Evolutionary conservation across 1,140 invertebrate species (phyloP).

Genomic region (Drosophila melanogaster): DNA sequence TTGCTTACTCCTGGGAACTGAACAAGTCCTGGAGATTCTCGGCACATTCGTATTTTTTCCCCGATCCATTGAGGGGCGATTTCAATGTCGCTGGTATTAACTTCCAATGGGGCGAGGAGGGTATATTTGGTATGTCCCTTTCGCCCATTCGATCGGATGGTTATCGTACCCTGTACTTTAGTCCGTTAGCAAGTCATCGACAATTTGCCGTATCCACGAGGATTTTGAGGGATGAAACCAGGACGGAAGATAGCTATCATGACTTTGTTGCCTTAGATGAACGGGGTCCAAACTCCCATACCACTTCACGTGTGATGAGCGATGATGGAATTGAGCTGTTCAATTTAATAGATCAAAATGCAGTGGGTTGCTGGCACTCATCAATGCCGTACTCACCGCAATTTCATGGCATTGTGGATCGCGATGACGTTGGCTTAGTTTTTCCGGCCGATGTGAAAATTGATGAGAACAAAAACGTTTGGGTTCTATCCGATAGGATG

Average conservation of each 20-base stretch:
- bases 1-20: conserved; percentile 90
- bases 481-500: conserved; percentile 93
- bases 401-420: conserved; percentile 90
- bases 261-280: conserved; percentile 89
- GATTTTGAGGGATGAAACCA: conserved; percentile 88
- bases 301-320: conserved; percentile 90
- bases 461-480: conserved; percentile 87
- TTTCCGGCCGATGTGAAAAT: conserved; percentile 93
- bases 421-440: conserved; percentile 90
- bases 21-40: conserved; percentile 91
- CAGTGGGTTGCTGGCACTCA: conserved; percentile 92
- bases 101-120: conserved; percentile 93
- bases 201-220: conserved; percentile 91
- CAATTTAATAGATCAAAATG: conserved; percentile 91
- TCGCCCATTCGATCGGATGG: conserved; percentile 88
- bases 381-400: conserved; percentile 87
- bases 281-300: conserved; percentile 88
- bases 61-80: conserved; percentile 91
- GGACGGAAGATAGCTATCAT: conserved; percentile 89
- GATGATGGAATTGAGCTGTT: conserved; percentile 90
- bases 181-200: conserved; percentile 90
- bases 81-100: conserved; percentile 92
- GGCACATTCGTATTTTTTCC: conserved; percentile 90
- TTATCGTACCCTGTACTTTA: conserved; percentile 90
- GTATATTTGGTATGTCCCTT: conserved; percentile 91